Conservation (phyloP, 2,888 invertebrate genomes). For the Eupithecia insigniata region DNA sequence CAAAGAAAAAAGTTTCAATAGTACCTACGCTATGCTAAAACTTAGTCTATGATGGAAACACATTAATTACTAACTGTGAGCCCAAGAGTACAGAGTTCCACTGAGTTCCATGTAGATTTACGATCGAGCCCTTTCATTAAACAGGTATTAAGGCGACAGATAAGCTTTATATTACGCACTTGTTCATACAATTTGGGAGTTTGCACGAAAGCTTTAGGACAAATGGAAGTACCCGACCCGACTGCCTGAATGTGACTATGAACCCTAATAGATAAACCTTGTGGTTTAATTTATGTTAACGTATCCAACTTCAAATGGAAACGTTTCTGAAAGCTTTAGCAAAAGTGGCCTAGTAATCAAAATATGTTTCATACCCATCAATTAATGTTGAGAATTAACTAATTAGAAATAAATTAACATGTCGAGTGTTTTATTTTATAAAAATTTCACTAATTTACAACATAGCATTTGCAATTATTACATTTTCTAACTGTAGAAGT, state of each 20-base stretch:
- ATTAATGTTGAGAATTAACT: no score
- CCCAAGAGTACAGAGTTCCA: slow-evolving; percentile 80
- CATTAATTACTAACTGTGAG: slow-evolving; percentile 79
- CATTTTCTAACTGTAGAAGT: background rate
- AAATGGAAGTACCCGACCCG: slow-evolving; percentile 70
- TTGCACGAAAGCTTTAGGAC: slow-evolving; percentile 71
- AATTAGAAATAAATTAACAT: no score
- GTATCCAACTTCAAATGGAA: slow-evolving; percentile 57
- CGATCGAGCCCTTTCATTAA: slow-evolving; percentile 83
- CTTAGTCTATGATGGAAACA: slow-evolving; percentile 77
- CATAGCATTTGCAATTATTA: background rate
- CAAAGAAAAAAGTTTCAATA: slow-evolving; percentile 5
- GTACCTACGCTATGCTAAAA: slow-evolving; percentile 54
- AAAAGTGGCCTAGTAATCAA: slow-evolving; percentile 44
- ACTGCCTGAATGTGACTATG: slow-evolving; percentile 64
- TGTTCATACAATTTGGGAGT: slow-evolving; percentile 75
- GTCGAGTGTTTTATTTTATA: slow-evolving; percentile 30
- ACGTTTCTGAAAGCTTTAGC: slow-evolving; percentile 45
- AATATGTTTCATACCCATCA: slow-evolving; percentile 39
- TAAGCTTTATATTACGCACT: slow-evolving; percentile 77
- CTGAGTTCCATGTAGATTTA: slow-evolving; percentile 82
- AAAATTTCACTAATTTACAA: slow-evolving; percentile 8
- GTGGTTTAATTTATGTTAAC: slow-evolving; percentile 66
- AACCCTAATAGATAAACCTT: slow-evolving; percentile 66
- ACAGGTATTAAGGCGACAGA: slow-evolving; percentile 82